Conservation (phyloP, 2,113 vertebrate species). For the Malurus cyaneus region DNA sequence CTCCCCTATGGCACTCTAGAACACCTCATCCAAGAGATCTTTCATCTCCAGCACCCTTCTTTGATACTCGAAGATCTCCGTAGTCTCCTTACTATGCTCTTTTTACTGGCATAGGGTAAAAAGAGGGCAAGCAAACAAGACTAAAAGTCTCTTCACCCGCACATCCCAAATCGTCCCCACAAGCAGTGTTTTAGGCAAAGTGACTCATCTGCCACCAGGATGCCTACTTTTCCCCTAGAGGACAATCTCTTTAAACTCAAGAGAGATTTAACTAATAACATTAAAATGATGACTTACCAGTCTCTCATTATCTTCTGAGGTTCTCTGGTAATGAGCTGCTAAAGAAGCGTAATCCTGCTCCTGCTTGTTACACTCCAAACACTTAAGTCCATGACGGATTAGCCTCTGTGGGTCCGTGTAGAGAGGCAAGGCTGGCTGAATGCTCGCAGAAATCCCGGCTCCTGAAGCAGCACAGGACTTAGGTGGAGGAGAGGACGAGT, state of each 20-base stretch:
- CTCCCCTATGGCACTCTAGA: neutral
- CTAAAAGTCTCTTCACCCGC: fast-evolving
- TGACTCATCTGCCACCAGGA: fast-evolving
- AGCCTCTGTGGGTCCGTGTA: constrained; percentile 80
- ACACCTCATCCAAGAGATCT: neutral
- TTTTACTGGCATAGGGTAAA: neutral
- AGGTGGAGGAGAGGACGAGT: neutral
- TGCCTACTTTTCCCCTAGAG: neutral
- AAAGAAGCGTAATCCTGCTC: constrained; percentile 84
- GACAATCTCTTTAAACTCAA: neutral
- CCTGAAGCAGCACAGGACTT: constrained; percentile 19
- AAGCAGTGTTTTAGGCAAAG: neutral
- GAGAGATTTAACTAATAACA: constrained; percentile 12
- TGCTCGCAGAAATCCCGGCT: neutral
- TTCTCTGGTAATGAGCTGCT: constrained; percentile 92
- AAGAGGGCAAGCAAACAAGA: neutral
- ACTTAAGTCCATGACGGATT: constrained; percentile 83
- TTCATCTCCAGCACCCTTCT: neutral
- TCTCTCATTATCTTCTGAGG: constrained; percentile 82
- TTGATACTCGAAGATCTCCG: neutral
- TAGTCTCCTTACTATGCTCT: neutral
- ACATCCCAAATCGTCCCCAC: neutral
- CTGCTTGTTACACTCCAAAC: constrained; percentile 92
- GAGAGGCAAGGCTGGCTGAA: constrained; percentile 85
- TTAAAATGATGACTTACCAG: constrained; percentile 81